These are phyloP conservation scores for Sus cebifrons DNA, from an alignment of 2,797 vertebrate species.

Conservation along the genomic window DNA sequence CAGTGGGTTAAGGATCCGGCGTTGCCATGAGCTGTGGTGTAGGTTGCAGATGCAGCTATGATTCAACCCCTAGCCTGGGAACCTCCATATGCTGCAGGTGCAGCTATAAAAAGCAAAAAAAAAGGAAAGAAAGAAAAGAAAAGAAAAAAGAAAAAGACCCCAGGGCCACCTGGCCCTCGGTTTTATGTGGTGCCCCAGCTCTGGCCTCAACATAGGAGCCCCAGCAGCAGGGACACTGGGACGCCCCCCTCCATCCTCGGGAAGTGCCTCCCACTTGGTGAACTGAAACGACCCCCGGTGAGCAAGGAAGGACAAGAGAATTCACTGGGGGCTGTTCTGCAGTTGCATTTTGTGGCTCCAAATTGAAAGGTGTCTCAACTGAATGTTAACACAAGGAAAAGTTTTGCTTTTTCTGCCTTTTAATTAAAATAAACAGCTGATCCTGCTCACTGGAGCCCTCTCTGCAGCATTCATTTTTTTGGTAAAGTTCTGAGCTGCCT, in stretches of 20 bases:
- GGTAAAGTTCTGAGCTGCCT: fast-evolving
- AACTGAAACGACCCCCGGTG: fast-evolving
- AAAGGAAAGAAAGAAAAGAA: too few species aligned
- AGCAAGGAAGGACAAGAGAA: fast-evolving
- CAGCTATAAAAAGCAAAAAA: too few species aligned
- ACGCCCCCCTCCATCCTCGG: background rate
- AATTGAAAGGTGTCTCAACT: background rate
- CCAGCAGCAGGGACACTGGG: background rate
- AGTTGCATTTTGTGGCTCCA: background rate
- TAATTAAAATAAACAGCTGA: too few species aligned
- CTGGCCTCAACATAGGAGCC: background rate
- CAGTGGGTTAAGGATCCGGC: too few species aligned
- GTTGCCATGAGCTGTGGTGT: too few species aligned
- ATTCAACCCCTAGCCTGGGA: too few species aligned
- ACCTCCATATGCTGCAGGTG: too few species aligned
- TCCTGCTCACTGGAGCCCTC: background rate
- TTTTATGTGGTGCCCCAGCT: fast-evolving
- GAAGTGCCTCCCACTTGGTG: background rate
- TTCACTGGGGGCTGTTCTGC: background rate
- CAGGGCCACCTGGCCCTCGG: fast-evolving
- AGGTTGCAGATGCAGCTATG: too few species aligned
- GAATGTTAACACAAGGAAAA: background rate
- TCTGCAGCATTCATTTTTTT: fast-evolving
- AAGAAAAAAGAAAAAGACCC: background rate
- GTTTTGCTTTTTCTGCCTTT: background rate